A percentile compares a stretch with the other conserved stretches of the same genome.
phyloP scores from a whole-genome alignment of 2,113 vertebrate genomes.

The Zosterops lateralis region DNA sequence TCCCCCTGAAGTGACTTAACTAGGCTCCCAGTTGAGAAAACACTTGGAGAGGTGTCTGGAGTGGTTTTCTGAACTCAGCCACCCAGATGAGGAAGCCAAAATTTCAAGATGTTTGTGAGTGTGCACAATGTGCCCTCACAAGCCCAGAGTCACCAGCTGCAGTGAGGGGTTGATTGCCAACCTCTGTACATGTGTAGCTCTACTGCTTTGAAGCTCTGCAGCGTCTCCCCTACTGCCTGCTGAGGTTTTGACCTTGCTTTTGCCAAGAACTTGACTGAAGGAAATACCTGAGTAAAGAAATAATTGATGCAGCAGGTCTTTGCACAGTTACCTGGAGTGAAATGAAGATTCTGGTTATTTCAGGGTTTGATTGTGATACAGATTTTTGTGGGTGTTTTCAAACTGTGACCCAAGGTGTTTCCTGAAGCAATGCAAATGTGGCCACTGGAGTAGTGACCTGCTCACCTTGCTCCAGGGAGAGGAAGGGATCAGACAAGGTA shows the following conservation, averaged over 20 bases:
- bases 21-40: neutral
- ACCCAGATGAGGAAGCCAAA: neutral
- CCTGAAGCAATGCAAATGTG: neutral
- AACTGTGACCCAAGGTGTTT: neutral
- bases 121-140: neutral
- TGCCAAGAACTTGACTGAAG: neutral
- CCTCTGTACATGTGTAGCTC: fast-evolving
- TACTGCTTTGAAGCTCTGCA: slow-evolving; percentile 12
- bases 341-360: neutral
- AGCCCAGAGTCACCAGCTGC: neutral
- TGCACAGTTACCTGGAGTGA: neutral
- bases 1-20: slow-evolving; percentile 15
- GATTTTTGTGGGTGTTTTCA: neutral
- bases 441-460: fast-evolving
- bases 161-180: neutral
- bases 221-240: neutral
- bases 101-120: neutral
- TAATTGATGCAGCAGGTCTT: neutral
- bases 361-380: neutral
- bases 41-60: neutral
- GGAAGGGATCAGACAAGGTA: neutral
- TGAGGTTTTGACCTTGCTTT: neutral
- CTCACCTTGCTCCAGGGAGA: neutral
- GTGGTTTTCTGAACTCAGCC: neutral
- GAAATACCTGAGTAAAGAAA: neutral